phyloP scores from a whole-genome alignment of 2,113 vertebrate genomes.

The Spermophilus dauricus region DNA sequence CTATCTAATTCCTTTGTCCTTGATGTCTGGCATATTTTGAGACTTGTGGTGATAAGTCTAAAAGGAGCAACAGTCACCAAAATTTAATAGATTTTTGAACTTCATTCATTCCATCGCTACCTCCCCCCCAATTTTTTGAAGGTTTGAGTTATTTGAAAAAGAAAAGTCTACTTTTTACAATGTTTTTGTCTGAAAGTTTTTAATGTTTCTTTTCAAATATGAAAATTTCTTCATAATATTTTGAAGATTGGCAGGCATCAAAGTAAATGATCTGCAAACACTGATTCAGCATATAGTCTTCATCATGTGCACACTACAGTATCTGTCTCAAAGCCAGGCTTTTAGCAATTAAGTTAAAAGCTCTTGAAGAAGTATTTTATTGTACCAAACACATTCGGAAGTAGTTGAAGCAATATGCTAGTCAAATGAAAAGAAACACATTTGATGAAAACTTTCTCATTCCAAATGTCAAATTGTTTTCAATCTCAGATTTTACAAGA shows the following conservation, averaged over 20 bases:
- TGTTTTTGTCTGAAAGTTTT: neutral
- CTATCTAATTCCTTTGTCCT: neutral
- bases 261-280: neutral
- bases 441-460: conserved; percentile 7
- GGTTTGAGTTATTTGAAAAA: neutral
- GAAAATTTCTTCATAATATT: conserved; percentile 31
- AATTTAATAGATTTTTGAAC: conserved; percentile 12
- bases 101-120: neutral
- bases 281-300: neutral
- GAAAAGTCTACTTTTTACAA: neutral
- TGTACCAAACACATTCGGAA: neutral
- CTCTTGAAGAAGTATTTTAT: neutral
- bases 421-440: neutral
- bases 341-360: conserved; percentile 50
- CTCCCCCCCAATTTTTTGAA: neutral
- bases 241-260: neutral
- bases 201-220: neutral
- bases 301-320: neutral
- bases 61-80: neutral
- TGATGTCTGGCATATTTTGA: neutral
- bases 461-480: conserved; percentile 34
- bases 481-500: neutral
- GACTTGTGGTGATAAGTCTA: neutral
- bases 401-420: conserved; percentile 31
- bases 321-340: neutral